Evolutionary conservation across 23 tunicate species (phyloP).

Genomic region (Trididemnum miniatum): DNA sequence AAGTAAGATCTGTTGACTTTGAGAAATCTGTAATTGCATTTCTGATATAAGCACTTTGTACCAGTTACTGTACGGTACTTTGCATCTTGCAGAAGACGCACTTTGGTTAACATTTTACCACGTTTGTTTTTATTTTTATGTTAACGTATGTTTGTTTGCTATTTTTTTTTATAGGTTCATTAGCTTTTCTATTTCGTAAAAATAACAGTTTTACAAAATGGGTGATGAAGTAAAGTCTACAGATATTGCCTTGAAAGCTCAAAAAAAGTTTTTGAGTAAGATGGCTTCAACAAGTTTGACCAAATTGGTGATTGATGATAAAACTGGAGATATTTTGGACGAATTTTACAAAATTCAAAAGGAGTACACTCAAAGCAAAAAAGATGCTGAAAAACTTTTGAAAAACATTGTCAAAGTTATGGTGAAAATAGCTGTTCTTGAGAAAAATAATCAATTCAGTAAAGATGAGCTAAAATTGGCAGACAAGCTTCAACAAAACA

Average conservation of each 20-base stretch:
- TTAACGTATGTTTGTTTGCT: background rate
- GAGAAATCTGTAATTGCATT: no score
- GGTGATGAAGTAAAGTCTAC: slow-evolving; percentile 74
- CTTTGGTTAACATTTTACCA: no score
- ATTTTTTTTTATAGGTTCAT: background rate
- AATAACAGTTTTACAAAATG: slow-evolving; percentile 26
- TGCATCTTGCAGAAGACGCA: no score
- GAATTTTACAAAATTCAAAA: slow-evolving; percentile 72
- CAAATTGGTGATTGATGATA: slow-evolving; percentile 85
- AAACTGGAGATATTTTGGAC: slow-evolving; percentile 82
- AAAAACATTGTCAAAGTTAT: slow-evolving; percentile 73
- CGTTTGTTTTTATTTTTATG: background rate
- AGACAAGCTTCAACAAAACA: slow-evolving; percentile 56
- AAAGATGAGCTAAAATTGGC: slow-evolving; percentile 54
- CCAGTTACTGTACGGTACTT: no score
- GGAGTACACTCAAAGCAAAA: slow-evolving; percentile 42
- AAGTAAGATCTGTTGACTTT: no score
- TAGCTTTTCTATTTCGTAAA: background rate
- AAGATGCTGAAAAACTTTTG: slow-evolving; percentile 73
- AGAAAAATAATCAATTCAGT: slow-evolving; percentile 64
- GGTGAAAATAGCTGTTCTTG: slow-evolving; percentile 73
- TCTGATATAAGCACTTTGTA: no score
- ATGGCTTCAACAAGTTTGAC: slow-evolving; percentile 91
- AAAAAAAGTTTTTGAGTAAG: slow-evolving; percentile 90
- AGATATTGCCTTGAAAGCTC: slow-evolving; percentile 84